These are phyloP conservation scores for Anoura caudifer DNA, from an alignment of 2,113 vertebrate species.

Conservation along the genomic window DNA sequence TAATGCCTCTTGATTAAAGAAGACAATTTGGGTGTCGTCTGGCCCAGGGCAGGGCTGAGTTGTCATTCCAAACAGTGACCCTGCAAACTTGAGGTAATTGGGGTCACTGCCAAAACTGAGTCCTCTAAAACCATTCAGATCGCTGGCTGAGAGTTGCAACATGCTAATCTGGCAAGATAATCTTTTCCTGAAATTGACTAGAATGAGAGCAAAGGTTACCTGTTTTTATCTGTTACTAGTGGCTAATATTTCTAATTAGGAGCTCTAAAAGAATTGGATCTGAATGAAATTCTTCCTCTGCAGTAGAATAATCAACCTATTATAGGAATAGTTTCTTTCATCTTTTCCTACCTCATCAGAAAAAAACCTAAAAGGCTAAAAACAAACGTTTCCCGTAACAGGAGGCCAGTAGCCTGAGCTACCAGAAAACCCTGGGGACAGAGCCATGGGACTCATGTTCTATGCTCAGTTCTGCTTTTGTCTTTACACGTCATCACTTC, in stretches of 20 bases:
- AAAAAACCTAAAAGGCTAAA: neutral
- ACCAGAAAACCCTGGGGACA: neutral
- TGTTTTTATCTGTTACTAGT: slow-evolving; percentile 51
- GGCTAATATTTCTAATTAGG: slow-evolving; percentile 51
- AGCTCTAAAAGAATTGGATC: slow-evolving; percentile 44
- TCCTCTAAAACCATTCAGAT: slow-evolving; percentile 67
- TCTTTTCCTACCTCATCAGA: neutral
- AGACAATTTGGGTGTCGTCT: slow-evolving; percentile 61
- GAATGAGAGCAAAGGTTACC: slow-evolving; percentile 61
- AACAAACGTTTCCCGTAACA: neutral
- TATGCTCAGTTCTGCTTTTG: neutral
- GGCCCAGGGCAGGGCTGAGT: slow-evolving; percentile 70
- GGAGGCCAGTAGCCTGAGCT: neutral
- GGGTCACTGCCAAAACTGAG: slow-evolving; percentile 55
- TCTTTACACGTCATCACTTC: neutral
- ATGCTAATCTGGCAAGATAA: slow-evolving; percentile 65
- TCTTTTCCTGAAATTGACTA: slow-evolving; percentile 56
- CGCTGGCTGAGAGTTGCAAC: slow-evolving; percentile 54
- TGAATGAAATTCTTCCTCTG: slow-evolving; percentile 44
- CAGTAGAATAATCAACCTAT: neutral
- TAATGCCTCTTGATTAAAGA: slow-evolving; percentile 66
- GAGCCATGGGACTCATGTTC: neutral
- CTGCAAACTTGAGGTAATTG: slow-evolving; percentile 50
- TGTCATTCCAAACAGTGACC: slow-evolving; percentile 67
- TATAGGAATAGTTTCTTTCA: neutral